A percentile compares a stretch with the other conserved stretches of the same genome.
Evolutionary conservation across 1,140 invertebrate genomes (phyloP).

Genomic region (Bombus balteatus): DNA sequence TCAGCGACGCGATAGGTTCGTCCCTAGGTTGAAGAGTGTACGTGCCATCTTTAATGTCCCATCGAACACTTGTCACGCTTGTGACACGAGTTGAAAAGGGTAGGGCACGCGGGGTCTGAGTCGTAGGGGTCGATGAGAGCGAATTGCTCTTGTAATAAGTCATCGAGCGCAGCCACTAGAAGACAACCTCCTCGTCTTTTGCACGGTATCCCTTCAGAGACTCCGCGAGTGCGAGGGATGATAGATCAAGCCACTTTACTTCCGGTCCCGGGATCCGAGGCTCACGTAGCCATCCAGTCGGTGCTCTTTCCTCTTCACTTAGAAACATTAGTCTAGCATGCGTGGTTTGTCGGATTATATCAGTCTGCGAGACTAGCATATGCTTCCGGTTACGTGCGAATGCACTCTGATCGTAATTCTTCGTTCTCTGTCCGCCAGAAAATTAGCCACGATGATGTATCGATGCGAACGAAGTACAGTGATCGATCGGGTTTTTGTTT

Average conservation of each 20-base stretch:
- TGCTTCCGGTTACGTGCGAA: conserved; percentile 41
- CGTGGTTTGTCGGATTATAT: conserved; percentile 70
- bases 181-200: conserved; percentile 64
- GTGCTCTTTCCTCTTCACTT: conserved; percentile 55
- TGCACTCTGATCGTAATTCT: conserved; percentile 37
- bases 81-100: conserved; percentile 29
- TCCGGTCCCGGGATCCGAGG: conserved; percentile 65
- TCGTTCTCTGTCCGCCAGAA: conserved; percentile 2
- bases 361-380: not conserved
- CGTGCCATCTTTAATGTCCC: conserved; percentile 44
- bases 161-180: conserved; percentile 64
- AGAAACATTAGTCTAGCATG: conserved; percentile 64
- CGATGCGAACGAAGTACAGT: not conserved
- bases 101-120: conserved; percentile 3
- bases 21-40: not conserved
- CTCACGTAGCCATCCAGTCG: conserved; percentile 46
- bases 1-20: not conserved
- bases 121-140: conserved; percentile 59
- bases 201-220: conserved; percentile 54
- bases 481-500: not conserved
- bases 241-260: conserved; percentile 74
- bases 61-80: conserved; percentile 41
- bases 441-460: conserved; percentile 24
- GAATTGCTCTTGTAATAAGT: conserved; percentile 75
- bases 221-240: conserved; percentile 13